These are phyloP conservation scores for Sinocyclocheilus grahami DNA, from an alignment of 2,113 vertebrate species.

Conservation along the genomic window DNA sequence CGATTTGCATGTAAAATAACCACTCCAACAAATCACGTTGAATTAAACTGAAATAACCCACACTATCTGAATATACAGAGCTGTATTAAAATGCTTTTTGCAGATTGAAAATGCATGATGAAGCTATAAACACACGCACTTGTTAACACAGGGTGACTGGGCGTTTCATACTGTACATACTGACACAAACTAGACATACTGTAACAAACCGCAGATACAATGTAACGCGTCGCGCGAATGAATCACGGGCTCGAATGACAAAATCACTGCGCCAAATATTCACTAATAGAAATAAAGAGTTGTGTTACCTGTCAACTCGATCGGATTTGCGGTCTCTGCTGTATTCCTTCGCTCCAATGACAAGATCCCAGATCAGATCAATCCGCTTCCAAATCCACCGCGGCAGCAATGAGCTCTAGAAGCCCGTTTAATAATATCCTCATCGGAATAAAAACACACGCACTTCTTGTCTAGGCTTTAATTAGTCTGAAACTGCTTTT, in stretches of 20 bases:
- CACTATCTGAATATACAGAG: neutral
- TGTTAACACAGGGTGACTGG: neutral
- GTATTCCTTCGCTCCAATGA: conserved; percentile 13
- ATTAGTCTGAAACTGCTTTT: neutral
- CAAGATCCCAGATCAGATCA: conserved; percentile 29
- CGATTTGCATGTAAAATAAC: neutral
- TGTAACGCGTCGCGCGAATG: neutral
- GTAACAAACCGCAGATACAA: neutral
- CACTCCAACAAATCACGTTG: neutral
- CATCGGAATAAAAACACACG: conserved; percentile 20
- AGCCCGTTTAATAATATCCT: conserved; percentile 22
- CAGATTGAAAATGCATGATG: neutral
- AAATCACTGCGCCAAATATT: neutral
- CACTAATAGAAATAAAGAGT: conserved; percentile 20
- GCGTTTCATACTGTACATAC: neutral
- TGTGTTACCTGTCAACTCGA: conserved; percentile 24
- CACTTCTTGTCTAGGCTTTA: neutral
- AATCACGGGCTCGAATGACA: too few species aligned
- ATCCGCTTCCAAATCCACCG: conserved; percentile 51
- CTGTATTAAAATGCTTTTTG: neutral
- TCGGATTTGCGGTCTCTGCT: conserved; percentile 15
- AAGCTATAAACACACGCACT: neutral
- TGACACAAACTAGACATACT: neutral
- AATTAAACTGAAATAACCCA: neutral
- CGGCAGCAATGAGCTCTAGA: conserved; percentile 27